These are phyloP conservation scores for Argya squamiceps DNA, from an alignment of 2,797 vertebrate species.

Conservation along the genomic window DNA sequence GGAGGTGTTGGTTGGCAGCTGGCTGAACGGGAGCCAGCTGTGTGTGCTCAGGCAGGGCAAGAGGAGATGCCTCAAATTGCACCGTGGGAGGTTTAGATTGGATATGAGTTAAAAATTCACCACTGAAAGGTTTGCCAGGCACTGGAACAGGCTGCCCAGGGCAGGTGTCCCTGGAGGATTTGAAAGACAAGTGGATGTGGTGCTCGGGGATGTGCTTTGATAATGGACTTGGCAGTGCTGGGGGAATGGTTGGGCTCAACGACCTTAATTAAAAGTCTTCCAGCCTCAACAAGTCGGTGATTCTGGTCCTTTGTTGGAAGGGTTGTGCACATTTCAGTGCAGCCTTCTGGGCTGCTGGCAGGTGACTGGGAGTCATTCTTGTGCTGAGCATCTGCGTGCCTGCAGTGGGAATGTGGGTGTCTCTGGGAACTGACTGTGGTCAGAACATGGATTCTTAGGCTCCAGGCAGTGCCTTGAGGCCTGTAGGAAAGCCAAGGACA, in stretches of 20 bases:
- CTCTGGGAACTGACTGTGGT: too few species aligned
- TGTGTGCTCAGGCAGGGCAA: not conserved
- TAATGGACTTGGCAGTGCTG: not conserved
- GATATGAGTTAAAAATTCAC: not conserved
- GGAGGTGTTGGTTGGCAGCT: not conserved
- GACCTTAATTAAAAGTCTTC: not conserved
- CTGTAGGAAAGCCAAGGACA: too few species aligned
- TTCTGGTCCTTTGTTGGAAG: not conserved
- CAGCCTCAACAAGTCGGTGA: fast-evolving
- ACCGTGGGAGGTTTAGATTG: not conserved
- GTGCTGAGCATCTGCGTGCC: not conserved
- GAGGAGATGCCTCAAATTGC: not conserved
- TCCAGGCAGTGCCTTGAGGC: too few species aligned
- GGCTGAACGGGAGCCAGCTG: not conserved
- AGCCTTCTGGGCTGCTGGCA: not conserved
- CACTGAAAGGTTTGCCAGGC: not conserved
- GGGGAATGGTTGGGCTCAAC: not conserved
- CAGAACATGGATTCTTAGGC: too few species aligned
- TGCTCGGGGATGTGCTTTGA: not conserved
- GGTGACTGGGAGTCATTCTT: not conserved
- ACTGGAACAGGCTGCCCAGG: not conserved
- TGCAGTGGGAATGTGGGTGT: not conserved
- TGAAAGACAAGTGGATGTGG: not conserved
- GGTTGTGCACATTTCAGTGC: not conserved
- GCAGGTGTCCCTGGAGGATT: not conserved